Evolutionary conservation across 2,888 invertebrate genomes (phyloP), one percentile per base, ranked within the genome.

Genomic region (Noctua fimbriata): DNA sequence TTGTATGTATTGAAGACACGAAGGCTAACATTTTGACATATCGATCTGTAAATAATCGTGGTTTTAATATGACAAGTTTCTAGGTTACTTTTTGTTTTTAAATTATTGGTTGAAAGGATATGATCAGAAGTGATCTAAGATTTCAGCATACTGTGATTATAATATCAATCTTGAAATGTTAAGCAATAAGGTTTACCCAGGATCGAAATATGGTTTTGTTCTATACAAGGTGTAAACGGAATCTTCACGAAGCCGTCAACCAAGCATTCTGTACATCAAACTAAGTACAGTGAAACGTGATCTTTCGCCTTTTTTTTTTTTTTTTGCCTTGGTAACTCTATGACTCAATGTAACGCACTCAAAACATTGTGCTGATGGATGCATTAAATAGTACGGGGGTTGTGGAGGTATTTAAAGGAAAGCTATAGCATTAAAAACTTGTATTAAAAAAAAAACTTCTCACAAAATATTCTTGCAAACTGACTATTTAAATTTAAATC

Each of bases 1-100:
- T 86, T 73, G 32, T 32, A 24, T 41, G 28, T 82, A 74, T 76
- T 71, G 41, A 49, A 67, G 65, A 52, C 18, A 69, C 28, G 18
- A 65, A 66, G 21, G 18, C 1, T 47, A 10, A 49, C 72, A 52
- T 75, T 65, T 47, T 69, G 36, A 24, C 69, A 75, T 66, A 12
- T 79, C 63, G n/a, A 73, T 58, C 49, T 36, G 66, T 32, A 21
- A 55, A 70, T 44, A 72, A 60, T 41, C 47, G 49, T 28, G 28
- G 52, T 14, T 69, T 41, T 16, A 24, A 28, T 70, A 16, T 7
- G 7, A 32, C 36, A 49, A 74, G 47, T 60, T 63, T 32, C 9
- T 32, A 18, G 21, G 9, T 18, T 9, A 63, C 32, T 32, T 32
- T 18, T 21, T 32, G 28, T 66, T 66, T 66, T 66, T 12, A 41